Conservation (phyloP, 2,888 invertebrate species). For the Diadegma fenestrale region DNA sequence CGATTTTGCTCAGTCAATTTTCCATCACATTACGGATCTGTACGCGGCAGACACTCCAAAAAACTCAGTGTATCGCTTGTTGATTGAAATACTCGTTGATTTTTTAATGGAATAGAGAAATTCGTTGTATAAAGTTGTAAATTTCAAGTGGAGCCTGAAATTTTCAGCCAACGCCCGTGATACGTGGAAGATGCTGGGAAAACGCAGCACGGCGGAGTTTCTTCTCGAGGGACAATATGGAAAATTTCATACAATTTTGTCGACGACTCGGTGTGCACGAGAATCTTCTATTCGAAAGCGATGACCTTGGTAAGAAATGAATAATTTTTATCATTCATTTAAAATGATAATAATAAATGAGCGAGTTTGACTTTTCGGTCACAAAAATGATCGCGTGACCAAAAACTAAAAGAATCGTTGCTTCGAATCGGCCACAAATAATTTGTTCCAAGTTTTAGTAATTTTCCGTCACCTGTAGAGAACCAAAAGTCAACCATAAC, state of each 20-base stretch:
- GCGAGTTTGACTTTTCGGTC: too few species aligned
- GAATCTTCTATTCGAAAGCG: constrained; percentile 95
- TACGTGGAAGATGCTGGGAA: constrained; percentile 92
- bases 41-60: not conserved
- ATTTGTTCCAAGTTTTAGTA: not conserved
- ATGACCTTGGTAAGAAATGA: constrained; percentile 90
- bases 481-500: not conserved
- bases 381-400: too few species aligned
- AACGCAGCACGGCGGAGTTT: constrained; percentile 94
- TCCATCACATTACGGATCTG: not conserved
- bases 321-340: not conserved
- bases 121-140: not conserved
- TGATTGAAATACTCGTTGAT: not conserved
- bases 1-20: not conserved
- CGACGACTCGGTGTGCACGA: constrained; percentile 94
- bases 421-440: not conserved
- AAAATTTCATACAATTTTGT: constrained; percentile 95
- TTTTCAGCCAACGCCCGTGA: constrained; percentile 89
- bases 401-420: too few species aligned
- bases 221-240: constrained; percentile 95
- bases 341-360: not conserved
- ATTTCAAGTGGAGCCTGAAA: constrained; percentile 1
- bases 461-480: not conserved
- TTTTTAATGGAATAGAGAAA: not conserved
- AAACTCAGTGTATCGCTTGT: not conserved